These are phyloP conservation scores for Pyxicephalus adspersus DNA, from an alignment of 2,113 vertebrate genomes.

Conservation along the genomic window DNA sequence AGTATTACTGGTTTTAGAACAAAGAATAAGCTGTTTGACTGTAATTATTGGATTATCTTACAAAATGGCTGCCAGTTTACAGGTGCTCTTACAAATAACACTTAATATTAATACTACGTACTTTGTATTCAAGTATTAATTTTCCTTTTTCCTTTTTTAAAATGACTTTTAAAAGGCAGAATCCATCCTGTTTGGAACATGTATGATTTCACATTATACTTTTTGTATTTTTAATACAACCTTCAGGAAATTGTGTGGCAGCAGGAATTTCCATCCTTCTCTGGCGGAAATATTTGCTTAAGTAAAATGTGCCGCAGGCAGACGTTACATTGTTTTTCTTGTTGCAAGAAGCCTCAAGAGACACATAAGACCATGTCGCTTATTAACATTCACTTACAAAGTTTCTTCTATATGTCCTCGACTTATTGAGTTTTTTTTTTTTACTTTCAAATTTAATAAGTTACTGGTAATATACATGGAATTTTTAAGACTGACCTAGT, in stretches of 20 bases:
- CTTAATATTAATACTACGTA: not conserved
- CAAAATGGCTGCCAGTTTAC: not conserved
- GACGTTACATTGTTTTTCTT: conserved; percentile 43
- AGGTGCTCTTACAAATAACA: not conserved
- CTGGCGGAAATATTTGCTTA: conserved; percentile 45
- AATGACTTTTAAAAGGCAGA: not conserved
- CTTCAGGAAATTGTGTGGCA: conserved; percentile 53
- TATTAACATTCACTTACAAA: conserved; percentile 38
- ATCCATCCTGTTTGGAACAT: conserved; percentile 4
- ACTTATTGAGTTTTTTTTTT: conserved; percentile 19
- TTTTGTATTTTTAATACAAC: conserved; percentile 41
- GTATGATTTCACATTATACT: conserved; percentile 24
- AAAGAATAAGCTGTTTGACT: too few species aligned
- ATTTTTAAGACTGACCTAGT: conserved; percentile 25
- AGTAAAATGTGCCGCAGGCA: conserved; percentile 54
- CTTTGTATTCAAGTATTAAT: not conserved
- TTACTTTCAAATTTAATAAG: conserved; percentile 12
- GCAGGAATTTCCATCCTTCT: conserved; percentile 54
- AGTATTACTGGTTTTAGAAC: too few species aligned
- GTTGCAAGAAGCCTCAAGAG: conserved; percentile 32
- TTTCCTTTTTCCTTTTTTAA: too few species aligned
- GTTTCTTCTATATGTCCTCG: conserved; percentile 26
- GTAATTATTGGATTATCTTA: too few species aligned
- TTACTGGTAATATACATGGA: conserved; percentile 7
- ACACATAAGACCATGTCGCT: conserved; percentile 37